Base-by-base conservation (phyloP, 1,140 invertebrate species). In the Atta texana region DNA sequence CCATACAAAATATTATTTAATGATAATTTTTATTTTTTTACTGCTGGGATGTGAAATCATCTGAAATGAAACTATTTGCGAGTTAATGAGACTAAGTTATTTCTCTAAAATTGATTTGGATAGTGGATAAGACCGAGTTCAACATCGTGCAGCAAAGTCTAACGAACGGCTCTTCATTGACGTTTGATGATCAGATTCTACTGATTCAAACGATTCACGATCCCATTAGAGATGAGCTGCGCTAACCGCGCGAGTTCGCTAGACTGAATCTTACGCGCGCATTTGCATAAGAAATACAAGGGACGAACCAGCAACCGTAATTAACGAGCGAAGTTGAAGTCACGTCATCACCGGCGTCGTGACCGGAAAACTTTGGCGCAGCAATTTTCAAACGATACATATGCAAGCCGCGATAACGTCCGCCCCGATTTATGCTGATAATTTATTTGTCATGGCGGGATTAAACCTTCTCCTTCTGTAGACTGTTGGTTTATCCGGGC, bases 371-470 rank as follows among this genome's bases (percentile, higher is more conserved):
- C 51, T 64, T 75, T 18, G 21, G 31, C 63, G 59, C 75, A 77
- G 78, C 78, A 81, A 81, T 87, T 87, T 87, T 53, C 77, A 74
- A 55, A 61, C 78, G 28, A 66, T 59, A 71, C 51, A 49, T 63
- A 61, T 84, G 51, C 69, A 75, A 14, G 3, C 34, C 76, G 53
- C 51, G 74, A 75, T 72, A 88, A 75, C 78, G 61, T 68, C 61
- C 6, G 49, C 21, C 64, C 28, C 34, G 71, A 28, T 86, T 89
- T 76, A 66, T 85, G 80, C 34, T 72, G 55, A 21, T 49, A 63
- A 59, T 89, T 86, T 77, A 86, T 77, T 89, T 87, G 71, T 84
- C 74, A 84, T 69, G 53, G 53, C 51, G 84, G 76, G 63, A 61
- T 85, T 78, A 55, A 44, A 77, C 31, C 51, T 34, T 49, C 74